Evolutionary conservation across 30 jellyfish, hydroid and myxozoan species (phyloP).

Genomic region (Turritopsis rubra): DNA sequence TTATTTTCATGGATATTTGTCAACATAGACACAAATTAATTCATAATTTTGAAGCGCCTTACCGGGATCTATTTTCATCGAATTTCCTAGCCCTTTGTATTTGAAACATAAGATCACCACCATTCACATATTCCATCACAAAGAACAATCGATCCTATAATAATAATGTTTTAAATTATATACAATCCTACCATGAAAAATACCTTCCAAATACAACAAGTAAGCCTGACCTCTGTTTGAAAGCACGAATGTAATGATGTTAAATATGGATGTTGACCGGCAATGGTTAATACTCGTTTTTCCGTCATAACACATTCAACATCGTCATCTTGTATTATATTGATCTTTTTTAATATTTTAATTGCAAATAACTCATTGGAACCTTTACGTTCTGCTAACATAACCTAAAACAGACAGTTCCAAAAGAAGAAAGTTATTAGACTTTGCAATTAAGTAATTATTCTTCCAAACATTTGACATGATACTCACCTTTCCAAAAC

Average conservation of each 20-base stretch:
- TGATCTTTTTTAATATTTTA: slow-evolving; percentile 75
- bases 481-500: slow-evolving; percentile 83
- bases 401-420: slow-evolving; percentile 44
- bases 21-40: too few species aligned
- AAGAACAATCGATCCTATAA: slow-evolving; percentile 91
- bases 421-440: not conserved
- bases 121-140: slow-evolving; percentile 98
- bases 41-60: too few species aligned
- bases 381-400: slow-evolving; percentile 95
- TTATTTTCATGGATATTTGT: too few species aligned
- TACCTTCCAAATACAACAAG: not conserved
- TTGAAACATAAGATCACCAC: slow-evolving; percentile 98
- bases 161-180: not conserved
- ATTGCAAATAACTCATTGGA: slow-evolving; percentile 87
- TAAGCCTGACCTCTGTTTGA: slow-evolving; percentile 71
- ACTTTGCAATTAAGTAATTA: not conserved
- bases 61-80: slow-evolving; percentile 94
- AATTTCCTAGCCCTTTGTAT: slow-evolving; percentile 91
- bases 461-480: not conserved
- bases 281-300: slow-evolving; percentile 84
- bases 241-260: slow-evolving; percentile 94
- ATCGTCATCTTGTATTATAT: slow-evolving; percentile 89
- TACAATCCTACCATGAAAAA: too few species aligned
- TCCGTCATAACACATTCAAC: slow-evolving; percentile 91
- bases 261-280: slow-evolving; percentile 94